Conservation (phyloP, 2,888 invertebrate genomes). For the Synergus laeviventris region DNA sequence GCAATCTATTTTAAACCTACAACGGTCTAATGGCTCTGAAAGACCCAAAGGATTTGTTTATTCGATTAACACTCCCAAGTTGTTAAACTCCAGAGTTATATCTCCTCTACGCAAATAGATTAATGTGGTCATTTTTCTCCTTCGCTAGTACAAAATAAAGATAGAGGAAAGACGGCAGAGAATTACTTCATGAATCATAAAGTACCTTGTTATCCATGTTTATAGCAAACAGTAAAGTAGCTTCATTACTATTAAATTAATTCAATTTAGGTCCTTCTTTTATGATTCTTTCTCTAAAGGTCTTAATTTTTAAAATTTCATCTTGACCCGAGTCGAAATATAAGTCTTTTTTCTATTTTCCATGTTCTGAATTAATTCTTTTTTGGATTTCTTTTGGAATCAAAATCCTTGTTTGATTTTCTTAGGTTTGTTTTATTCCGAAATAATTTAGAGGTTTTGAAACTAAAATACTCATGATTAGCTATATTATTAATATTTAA, state of each 20-base stretch:
- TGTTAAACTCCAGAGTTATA: too few relatives aligned
- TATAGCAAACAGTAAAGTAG: background rate
- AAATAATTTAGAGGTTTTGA: too few relatives aligned
- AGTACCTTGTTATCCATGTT: background rate
- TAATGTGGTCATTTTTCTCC: too few relatives aligned
- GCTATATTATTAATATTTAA: too few relatives aligned
- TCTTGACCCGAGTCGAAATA: too few relatives aligned
- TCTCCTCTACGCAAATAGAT: too few relatives aligned
- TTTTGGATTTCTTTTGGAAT: too few relatives aligned
- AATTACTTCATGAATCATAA: background rate
- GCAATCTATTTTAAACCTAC: background rate
- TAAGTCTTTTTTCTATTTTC: too few relatives aligned
- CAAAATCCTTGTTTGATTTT: too few relatives aligned
- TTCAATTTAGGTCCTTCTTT: slow-evolving; percentile 4
- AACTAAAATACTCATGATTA: too few relatives aligned
- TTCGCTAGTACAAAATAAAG: background rate
- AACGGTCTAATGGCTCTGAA: background rate
- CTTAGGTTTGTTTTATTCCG: too few relatives aligned
- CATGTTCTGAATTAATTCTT: too few relatives aligned
- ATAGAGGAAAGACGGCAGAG: background rate
- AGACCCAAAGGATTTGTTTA: background rate
- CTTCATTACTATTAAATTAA: background rate
- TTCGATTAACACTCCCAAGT: background rate
- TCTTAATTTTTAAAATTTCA: background rate
- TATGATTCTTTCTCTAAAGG: background rate